Evolutionary conservation across 2,888 invertebrate species (phyloP).

Genomic region (Lasioglossum vierecki): DNA sequence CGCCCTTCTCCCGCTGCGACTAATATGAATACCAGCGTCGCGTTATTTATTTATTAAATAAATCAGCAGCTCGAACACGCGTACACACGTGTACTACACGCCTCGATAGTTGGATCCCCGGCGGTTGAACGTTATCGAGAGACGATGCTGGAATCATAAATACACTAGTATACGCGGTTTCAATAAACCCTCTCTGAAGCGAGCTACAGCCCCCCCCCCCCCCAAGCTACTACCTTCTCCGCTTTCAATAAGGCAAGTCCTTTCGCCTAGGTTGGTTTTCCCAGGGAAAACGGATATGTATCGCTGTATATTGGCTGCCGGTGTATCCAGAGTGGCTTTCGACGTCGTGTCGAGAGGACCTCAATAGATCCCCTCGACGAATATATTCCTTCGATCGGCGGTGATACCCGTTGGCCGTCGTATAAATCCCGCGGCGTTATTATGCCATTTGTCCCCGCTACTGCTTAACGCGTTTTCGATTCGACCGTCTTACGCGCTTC

Average conservation of each 20-base stretch:
- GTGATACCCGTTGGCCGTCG: slow-evolving; percentile 33
- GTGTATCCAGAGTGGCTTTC: slow-evolving; percentile 64
- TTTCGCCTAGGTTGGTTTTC: slow-evolving; percentile 68
- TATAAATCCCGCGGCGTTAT: slow-evolving; percentile 27
- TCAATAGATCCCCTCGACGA: slow-evolving; percentile 51
- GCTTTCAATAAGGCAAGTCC: slow-evolving; percentile 69
- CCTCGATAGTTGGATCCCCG: slow-evolving; percentile 39
- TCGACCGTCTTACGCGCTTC: neutral
- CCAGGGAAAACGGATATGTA: slow-evolving; percentile 66
- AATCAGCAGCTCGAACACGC: slow-evolving; percentile 61
- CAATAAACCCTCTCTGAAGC: slow-evolving; percentile 68
- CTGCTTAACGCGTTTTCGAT: slow-evolving; percentile 21
- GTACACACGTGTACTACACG: neutral
- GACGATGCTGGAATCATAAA: slow-evolving; percentile 59
- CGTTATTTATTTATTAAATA: slow-evolving; percentile 75
- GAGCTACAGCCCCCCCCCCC: slow-evolving; percentile 33
- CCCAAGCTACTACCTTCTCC: slow-evolving; percentile 52
- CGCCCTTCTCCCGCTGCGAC: slow-evolving; percentile 29
- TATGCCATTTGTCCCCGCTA: neutral
- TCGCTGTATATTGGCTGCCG: slow-evolving; percentile 66
- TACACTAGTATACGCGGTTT: slow-evolving; percentile 63
- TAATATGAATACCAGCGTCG: slow-evolving; percentile 67
- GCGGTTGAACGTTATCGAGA: slow-evolving; percentile 51
- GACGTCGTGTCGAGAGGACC: slow-evolving; percentile 63
- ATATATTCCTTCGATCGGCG: slow-evolving; percentile 63